phyloP scores from a whole-genome alignment of 1,140 invertebrate genomes.

The Euwallacea similis region DNA sequence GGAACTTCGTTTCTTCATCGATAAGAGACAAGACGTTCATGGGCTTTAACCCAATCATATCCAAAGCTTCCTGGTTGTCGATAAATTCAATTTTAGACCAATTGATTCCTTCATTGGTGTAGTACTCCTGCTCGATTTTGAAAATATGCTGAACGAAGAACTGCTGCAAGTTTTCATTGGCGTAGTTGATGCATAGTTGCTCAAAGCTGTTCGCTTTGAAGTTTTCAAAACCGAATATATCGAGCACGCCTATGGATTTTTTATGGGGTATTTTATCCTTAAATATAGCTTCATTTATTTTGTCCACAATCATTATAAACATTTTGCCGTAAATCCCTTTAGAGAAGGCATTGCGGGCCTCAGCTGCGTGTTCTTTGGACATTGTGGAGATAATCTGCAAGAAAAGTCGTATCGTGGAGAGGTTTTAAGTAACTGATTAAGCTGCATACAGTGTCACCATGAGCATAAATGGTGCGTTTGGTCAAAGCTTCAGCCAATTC shows the following conservation, averaged over 20 bases:
- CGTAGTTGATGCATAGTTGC: slow-evolving; percentile 96
- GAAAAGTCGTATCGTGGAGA: not conserved
- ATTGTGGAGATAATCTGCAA: slow-evolving; percentile 69
- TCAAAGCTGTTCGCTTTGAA: slow-evolving; percentile 93
- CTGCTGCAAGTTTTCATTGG: slow-evolving; percentile 96
- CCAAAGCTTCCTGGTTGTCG: slow-evolving; percentile 90
- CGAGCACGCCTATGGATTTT: slow-evolving; percentile 85
- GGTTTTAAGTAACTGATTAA: slow-evolving; percentile 51
- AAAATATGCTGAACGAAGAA: slow-evolving; percentile 97
- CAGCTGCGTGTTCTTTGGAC: slow-evolving; percentile 70
- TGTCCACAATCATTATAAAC: slow-evolving; percentile 88
- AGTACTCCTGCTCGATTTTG: slow-evolving; percentile 93
- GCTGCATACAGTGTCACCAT: slow-evolving; percentile 66
- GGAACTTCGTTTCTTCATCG: slow-evolving; percentile 94
- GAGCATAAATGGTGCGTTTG: slow-evolving; percentile 83
- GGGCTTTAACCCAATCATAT: slow-evolving; percentile 85
- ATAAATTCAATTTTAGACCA: slow-evolving; percentile 92
- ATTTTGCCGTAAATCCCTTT: slow-evolving; percentile 91
- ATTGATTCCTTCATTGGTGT: slow-evolving; percentile 84
- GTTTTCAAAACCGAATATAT: slow-evolving; percentile 98
- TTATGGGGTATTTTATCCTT: slow-evolving; percentile 63
- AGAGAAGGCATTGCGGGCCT: slow-evolving; percentile 89
- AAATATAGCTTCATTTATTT: slow-evolving; percentile 88
- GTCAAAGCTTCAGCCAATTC: slow-evolving; percentile 79
- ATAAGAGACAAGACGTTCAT: slow-evolving; percentile 91